phyloP scores from a whole-genome alignment of 2,113 vertebrate genomes.

The Haplochromis vanheusdeni region DNA sequence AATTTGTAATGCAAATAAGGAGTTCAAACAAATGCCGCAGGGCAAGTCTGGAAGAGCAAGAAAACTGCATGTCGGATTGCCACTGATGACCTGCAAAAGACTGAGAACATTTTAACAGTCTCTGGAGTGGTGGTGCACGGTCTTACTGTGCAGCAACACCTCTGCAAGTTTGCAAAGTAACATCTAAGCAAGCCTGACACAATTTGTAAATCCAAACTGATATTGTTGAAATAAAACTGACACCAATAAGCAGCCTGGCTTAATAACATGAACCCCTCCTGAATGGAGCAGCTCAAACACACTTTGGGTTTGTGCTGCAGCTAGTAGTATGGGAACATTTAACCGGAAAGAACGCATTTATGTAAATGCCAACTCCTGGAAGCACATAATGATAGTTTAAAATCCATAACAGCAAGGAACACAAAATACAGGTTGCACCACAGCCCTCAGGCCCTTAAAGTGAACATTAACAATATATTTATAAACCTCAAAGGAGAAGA shows the following conservation, averaged over 20 bases:
- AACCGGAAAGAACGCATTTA: not conserved
- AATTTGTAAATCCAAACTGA: not conserved
- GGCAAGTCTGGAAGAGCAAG: not conserved
- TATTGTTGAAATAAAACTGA: not conserved
- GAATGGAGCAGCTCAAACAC: not conserved
- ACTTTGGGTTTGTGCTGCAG: not conserved
- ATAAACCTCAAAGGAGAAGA: not conserved
- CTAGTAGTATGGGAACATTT: not conserved
- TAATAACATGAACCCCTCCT: not conserved
- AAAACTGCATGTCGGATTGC: fast-evolving
- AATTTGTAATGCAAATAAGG: not conserved
- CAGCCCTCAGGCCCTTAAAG: not conserved
- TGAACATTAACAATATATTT: not conserved
- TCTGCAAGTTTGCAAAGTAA: not conserved
- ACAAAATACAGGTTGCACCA: not conserved
- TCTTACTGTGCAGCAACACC: not conserved
- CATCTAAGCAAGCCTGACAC: not conserved
- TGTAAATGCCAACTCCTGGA: not conserved
- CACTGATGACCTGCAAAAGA: not conserved
- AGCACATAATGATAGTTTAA: not conserved
- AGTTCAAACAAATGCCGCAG: not conserved
- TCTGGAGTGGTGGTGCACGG: not conserved
- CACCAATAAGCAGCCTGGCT: not conserved
- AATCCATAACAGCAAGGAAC: not conserved
- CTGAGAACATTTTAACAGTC: not conserved